Evolutionary conservation across 2,797 vertebrate species (phyloP), one percentile per base, ranked within the genome.

Genomic region (Fratercula arctica): DNA sequence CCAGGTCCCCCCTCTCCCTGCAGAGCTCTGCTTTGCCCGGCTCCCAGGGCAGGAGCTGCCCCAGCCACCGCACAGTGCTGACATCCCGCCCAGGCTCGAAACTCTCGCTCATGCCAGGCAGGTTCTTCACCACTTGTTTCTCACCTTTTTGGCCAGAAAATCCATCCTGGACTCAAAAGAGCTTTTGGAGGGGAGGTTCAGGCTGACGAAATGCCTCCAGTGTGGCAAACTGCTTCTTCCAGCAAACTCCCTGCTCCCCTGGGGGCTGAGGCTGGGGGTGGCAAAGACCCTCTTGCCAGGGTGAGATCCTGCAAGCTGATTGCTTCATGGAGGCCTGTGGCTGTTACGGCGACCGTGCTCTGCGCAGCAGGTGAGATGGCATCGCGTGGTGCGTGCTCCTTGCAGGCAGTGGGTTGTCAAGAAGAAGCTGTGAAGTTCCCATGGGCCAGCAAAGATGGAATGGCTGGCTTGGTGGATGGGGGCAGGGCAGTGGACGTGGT

Each of bases 41-140:
- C 41, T 78, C 26, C 43, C 48, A 16, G 15, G 37, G 46, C 48
- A 56, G 54, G 13, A 61, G 4, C 51, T 70, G 28, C 43, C 39
- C 39, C 0, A 66, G 13, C 15, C 19, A 19, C 3, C 11, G 24
- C 13, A 50, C 54, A 8, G 2, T 2, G 4, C 28, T 39, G 53
- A 24, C 53, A 48, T 39, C 26, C 41, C 76, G 35, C 18, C 3
- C 10, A 70, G 37, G 26, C 43, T 41, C 28, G 17, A 41, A 53
- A 59, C 17, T 28, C 19, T 66, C n/a, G 63, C 24, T 50, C 11
- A 6, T 1, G 7, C 26, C 48, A 64, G 14, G 28, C 20, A 64
- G 29, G 31, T 78, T 68, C 50, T 61, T 25, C 25, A 16, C 8
- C 4, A 14, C n/a, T 53, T 8, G 1, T 11, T 31, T 50, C 25